These are phyloP conservation scores for Diceros bicornis DNA, from an alignment of 2,797 vertebrate genomes.

Conservation along the genomic window DNA sequence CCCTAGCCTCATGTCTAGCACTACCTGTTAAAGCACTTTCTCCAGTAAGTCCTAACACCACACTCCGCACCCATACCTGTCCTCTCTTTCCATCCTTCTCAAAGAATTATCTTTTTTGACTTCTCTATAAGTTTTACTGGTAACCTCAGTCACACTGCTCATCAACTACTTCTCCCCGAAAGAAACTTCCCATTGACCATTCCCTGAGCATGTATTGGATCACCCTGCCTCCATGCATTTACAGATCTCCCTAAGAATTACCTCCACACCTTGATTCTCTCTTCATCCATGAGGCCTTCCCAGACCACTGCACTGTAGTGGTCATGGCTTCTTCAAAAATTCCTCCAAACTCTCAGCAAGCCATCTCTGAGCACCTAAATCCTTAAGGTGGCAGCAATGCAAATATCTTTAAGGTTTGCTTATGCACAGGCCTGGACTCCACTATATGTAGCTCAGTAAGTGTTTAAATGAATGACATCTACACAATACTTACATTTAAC, in stretches of 20 bases:
- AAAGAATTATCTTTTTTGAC: background rate
- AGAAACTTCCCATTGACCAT: background rate
- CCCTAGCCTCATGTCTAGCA: background rate
- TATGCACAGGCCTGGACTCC: background rate
- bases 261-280: background rate
- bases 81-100: background rate
- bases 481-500: slow-evolving; percentile 37
- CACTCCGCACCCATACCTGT: background rate
- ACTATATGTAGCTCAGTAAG: background rate
- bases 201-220: background rate
- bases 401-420: background rate
- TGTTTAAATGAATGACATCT: background rate
- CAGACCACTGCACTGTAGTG: background rate
- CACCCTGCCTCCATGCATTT: background rate
- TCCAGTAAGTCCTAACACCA: background rate
- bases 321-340: background rate
- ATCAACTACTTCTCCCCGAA: background rate
- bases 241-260: background rate
- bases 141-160: background rate
- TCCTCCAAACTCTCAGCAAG: slow-evolving; percentile 16
- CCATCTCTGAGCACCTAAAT: background rate
- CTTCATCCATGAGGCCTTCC: background rate
- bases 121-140: background rate
- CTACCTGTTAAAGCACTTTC: background rate
- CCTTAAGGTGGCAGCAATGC: background rate